Evolutionary conservation across 2,113 vertebrate species (phyloP), one percentile per base, ranked within the genome.

Genomic region (Thunnus thynnus): DNA sequence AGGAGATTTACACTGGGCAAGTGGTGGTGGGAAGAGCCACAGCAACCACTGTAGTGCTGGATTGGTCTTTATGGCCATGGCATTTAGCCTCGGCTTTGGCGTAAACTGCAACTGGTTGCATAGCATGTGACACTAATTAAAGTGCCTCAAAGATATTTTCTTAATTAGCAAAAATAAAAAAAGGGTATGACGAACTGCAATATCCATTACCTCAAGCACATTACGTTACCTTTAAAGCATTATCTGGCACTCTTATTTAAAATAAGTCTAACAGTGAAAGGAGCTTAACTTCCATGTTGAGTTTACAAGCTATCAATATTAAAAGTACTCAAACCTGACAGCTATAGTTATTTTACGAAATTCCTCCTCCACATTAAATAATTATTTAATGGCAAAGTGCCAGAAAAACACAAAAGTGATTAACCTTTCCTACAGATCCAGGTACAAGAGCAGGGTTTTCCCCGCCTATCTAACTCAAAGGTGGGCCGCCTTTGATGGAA

Each of bases 1-100:
- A 54, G 88, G 88, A 92, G 89, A 93, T 92, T 89, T 91, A 90
- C 88, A 13, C 91, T 4, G 69, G 20, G 84, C 88, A 90, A 89
- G 86, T 90, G 86, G 70, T 60, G 77, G 65, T 41, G 52, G 48
- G 55, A 71, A 75, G 70, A 72, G 54, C 80, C 76, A 66, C 60
- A 8, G 74, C 13, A 16, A 64, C 67, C 73, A 57, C 66, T 13
- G 66, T 13, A 67, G 63, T 22, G 80, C 74, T 27, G 14, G 54
- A 70, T 56, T 36, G 57, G 62, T 51, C 64, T 77, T 76, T 57
- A 64, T 20, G 72, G 78, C 46, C 64, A 30, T 78, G 84, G 86
- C 78, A 83, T 91, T 89, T 73, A 77, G 79, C 82, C 82, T 84
- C 76, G 88, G 65, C 84, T 91, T 88, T 82, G 81, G 71, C 52